Conservation (phyloP, 2,888 invertebrate species). For the Diploptera punctata region DNA sequence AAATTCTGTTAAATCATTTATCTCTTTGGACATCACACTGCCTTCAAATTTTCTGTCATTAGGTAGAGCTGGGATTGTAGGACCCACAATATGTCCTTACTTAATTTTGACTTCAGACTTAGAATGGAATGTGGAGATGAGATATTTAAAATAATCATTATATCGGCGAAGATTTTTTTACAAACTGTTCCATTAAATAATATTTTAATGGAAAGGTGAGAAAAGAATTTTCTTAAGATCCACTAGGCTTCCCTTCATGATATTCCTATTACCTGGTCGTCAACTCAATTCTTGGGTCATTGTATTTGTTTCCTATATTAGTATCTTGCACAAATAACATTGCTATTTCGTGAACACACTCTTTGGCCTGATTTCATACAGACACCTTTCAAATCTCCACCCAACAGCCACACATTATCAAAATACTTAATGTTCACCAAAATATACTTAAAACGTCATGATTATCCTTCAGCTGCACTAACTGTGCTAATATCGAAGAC, state of each 20-base stretch:
- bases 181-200: background rate
- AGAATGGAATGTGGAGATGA: background rate
- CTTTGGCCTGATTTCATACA: background rate
- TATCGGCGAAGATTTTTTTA: background rate
- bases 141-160: background rate
- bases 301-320: background rate
- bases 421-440: background rate
- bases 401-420: background rate
- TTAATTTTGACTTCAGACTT: background rate
- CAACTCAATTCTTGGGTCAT: background rate
- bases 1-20: background rate
- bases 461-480: background rate
- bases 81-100: background rate
- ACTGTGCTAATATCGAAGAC: background rate
- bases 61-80: too few relatives aligned
- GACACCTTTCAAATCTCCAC: background rate
- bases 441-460: background rate
- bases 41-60: background rate
- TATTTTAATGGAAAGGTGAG: background rate
- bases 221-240: background rate
- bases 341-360: background rate
- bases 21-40: background rate
- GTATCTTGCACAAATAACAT: too few relatives aligned
- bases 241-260: background rate
- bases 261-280: background rate